phyloP scores from a whole-genome alignment of 2,888 invertebrate genomes.

The Drosophila testacea region DNA sequence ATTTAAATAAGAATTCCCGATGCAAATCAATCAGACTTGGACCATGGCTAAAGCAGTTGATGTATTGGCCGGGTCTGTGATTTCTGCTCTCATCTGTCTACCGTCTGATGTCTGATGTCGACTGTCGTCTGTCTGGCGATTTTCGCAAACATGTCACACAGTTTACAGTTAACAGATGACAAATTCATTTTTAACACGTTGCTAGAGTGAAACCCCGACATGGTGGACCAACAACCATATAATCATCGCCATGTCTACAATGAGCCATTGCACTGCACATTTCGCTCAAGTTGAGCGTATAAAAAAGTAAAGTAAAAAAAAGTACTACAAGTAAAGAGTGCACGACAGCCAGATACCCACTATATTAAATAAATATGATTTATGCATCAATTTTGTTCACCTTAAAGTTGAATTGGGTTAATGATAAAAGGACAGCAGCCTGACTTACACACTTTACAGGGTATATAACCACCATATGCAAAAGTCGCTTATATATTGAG shows the following conservation, averaged over 20 bases:
- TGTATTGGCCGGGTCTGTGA: conserved; percentile 75
- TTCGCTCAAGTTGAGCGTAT: conserved; percentile 27
- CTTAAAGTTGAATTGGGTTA: not conserved
- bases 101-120: conserved; percentile 14
- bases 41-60: conserved; percentile 63
- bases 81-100: conserved; percentile 46
- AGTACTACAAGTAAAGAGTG: not conserved
- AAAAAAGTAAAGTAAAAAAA: conserved; percentile 16
- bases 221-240: conserved; percentile 58
- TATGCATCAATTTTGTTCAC: not conserved
- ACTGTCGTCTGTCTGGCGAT: conserved; percentile 45
- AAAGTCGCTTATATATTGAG: not conserved
- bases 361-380: not conserved
- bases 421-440: not conserved
- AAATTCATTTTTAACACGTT: conserved; percentile 82
- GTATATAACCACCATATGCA: not conserved
- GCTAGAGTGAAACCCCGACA: conserved; percentile 67
- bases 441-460: not conserved
- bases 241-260: conserved; percentile 70
- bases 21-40: conserved; percentile 84
- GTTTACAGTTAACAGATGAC: conserved; percentile 80
- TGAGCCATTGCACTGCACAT: conserved; percentile 72
- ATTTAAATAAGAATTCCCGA: conserved; percentile 74
- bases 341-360: conserved; percentile 11
- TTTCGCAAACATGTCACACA: conserved; percentile 81